These are phyloP conservation scores for Holacanthella duospinosa DNA, from an alignment of 2,888 invertebrate genomes.

Conservation along the genomic window DNA sequence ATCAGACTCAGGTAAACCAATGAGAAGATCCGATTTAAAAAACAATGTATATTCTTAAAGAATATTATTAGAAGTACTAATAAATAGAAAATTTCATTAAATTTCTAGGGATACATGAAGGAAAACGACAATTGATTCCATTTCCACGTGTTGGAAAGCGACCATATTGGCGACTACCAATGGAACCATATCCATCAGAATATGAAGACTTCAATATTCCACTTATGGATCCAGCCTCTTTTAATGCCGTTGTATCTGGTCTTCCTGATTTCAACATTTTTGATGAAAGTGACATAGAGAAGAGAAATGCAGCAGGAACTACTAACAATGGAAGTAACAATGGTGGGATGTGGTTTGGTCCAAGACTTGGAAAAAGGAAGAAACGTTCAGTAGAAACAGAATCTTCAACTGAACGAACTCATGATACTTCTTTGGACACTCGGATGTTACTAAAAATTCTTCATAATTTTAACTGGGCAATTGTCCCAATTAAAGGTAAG, in stretches of 20 bases:
- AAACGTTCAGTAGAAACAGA: conserved; percentile 29
- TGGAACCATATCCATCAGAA: conserved; percentile 27
- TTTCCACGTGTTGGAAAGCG: conserved; percentile 38
- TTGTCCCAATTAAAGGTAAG: conserved; percentile 34
- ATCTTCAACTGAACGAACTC: conserved; percentile 16
- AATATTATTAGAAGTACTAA: too few species aligned
- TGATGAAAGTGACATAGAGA: conserved; percentile 27
- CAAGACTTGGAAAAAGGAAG: conserved; percentile 49
- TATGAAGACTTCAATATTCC: conserved; percentile 25
- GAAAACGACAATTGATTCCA: conserved; percentile 37
- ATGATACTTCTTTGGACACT: conserved; percentile 20
- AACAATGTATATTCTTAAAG: too few species aligned
- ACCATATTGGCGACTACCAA: conserved; percentile 25
- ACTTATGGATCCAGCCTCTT: conserved; percentile 11
- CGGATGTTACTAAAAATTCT: conserved; percentile 33
- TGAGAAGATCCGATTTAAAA: too few species aligned
- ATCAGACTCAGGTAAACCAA: conserved; percentile 18
- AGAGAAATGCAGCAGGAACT: conserved; percentile 17
- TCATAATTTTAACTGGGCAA: conserved; percentile 35
- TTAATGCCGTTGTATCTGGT: background rate
- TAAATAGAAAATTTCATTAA: too few species aligned
- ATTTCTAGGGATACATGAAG: conserved; percentile 30
- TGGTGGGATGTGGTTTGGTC: conserved; percentile 56
- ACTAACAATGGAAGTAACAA: conserved; percentile 18
- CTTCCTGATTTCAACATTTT: conserved; percentile 1